Base-by-base conservation (phyloP, 1,140 invertebrate species). In the Thereuonema tuberculata region DNA sequence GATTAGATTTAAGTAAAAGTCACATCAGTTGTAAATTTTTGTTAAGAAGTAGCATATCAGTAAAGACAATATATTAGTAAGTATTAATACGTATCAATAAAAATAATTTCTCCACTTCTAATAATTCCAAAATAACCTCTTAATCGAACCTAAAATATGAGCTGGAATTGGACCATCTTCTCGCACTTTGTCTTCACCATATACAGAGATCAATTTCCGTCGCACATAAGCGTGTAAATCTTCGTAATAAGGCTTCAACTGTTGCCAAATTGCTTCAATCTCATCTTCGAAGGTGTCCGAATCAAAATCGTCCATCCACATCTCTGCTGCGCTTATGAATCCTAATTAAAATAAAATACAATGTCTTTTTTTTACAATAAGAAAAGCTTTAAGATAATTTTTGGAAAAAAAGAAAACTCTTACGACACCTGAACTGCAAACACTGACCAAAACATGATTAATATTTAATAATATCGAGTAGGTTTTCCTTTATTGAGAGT, bases 41-140 rank as follows among this genome's bases (percentile, higher is more conserved):
- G 5, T 84, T 79, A 0, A 85, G 85, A 72, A 82, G 92, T 0
- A 91, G 91, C 84, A 96, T 89, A 68, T 95, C 93, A 29, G n/a
- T 89, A 87, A 84, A 66, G 25, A 69, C 47, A 21, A 15, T 60
- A 21, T 29, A 54, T 46, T 47, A 59, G 15, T 3, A 63, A 31
- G 28, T 46, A 9, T 52, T 20, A 58, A 23, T n/a, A 28, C 37
- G 15, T 23, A 59, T 17, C 14, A 12, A 29, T 24, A 28, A 26
- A 50, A 63, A 64, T 59, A 56, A 58, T 24, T 29, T 56, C 59
- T 43, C 55, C 63, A 59, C 61, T 59, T 61, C 21, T 59, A 56
- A 58, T 61, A 55, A 37, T 31, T 21, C 15, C 48, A n/a, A n/a
- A n/a, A n/a, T 23, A 14, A 29, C n/a, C n/a, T n/a, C 27, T 54